Evolutionary conservation across 2,888 invertebrate genomes (phyloP).

Genomic region (Bembecia ichneumoniformis): DNA sequence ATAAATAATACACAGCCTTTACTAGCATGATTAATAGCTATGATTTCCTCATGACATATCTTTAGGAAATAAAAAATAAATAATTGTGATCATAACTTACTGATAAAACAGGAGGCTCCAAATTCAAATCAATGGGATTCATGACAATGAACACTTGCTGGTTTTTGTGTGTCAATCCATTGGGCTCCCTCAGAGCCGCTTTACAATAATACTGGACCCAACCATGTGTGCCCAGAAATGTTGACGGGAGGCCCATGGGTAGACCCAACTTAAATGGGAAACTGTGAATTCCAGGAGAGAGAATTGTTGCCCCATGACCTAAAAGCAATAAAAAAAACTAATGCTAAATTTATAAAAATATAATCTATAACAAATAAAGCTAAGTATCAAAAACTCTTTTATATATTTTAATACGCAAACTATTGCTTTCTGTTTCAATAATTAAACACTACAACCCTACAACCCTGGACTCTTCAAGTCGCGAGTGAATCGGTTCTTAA

Average conservation of each 20-base stretch:
- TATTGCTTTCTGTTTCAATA: neutral
- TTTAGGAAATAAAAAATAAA: neutral
- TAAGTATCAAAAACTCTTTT: neutral
- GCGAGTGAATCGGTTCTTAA: too few relatives aligned
- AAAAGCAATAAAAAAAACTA: conserved; percentile 15
- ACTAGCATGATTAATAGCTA: neutral
- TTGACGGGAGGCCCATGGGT: conserved; percentile 91
- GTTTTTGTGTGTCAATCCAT: conserved; percentile 92
- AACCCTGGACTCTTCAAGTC: too few relatives aligned
- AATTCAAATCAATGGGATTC: conserved; percentile 94
- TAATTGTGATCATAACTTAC: conserved; percentile 69
- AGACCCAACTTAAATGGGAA: conserved; percentile 94
- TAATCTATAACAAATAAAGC: neutral
- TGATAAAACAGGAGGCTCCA: conserved; percentile 88
- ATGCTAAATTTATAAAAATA: neutral
- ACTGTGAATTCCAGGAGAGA: conserved; percentile 94
- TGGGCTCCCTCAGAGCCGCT: conserved; percentile 89
- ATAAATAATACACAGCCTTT: too few relatives aligned
- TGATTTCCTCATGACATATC: too few relatives aligned
- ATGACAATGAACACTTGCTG: conserved; percentile 98
- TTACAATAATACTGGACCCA: conserved; percentile 97
- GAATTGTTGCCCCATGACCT: conserved; percentile 86
- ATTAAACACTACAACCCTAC: too few relatives aligned
- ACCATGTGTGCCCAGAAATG: conserved; percentile 93
- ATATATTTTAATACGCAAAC: neutral